Evolutionary conservation across 37 sponge, comb jelly and placozoan species (phyloP).

Genomic region (Theonella swinhoei): DNA sequence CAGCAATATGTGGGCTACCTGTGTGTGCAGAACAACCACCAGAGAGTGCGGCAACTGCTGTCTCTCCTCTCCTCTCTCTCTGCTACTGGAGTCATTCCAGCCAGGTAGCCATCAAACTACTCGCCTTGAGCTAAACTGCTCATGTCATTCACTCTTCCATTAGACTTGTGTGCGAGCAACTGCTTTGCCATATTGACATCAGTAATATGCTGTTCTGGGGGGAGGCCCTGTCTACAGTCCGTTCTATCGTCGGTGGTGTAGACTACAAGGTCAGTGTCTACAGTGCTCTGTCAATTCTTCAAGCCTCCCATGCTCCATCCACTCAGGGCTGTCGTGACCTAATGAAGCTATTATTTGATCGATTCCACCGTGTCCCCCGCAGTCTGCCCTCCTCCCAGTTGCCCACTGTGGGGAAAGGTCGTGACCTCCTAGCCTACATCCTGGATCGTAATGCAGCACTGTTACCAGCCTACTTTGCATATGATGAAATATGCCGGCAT

Average conservation of each 20-base stretch:
- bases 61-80: background rate
- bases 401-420: conserved; percentile 34
- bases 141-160: background rate
- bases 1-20: conserved; percentile 44
- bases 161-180: conserved; percentile 55
- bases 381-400: conserved; percentile 33
- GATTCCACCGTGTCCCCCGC: conserved; percentile 59
- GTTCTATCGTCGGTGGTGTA: conserved; percentile 45
- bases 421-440: conserved; percentile 70
- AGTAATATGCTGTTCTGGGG: conserved; percentile 50
- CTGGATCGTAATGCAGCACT: conserved; percentile 77
- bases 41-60: conserved; percentile 27
- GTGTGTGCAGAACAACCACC: conserved; percentile 38
- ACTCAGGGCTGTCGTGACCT: conserved; percentile 60
- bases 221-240: conserved; percentile 35
- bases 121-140: background rate
- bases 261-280: conserved; percentile 59
- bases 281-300: too few species aligned
- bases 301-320: background rate
- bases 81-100: conserved; percentile 4
- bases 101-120: background rate
- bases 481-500: conserved; percentile 72
- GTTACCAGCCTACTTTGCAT: conserved; percentile 82
- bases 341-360: conserved; percentile 60
- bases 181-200: conserved; percentile 48